Percentiles rank a stretch among this genome's conserved stretches.
Evolutionary conservation across 1,140 invertebrate genomes (phyloP).

Genomic region (Steinernema khuongi): DNA sequence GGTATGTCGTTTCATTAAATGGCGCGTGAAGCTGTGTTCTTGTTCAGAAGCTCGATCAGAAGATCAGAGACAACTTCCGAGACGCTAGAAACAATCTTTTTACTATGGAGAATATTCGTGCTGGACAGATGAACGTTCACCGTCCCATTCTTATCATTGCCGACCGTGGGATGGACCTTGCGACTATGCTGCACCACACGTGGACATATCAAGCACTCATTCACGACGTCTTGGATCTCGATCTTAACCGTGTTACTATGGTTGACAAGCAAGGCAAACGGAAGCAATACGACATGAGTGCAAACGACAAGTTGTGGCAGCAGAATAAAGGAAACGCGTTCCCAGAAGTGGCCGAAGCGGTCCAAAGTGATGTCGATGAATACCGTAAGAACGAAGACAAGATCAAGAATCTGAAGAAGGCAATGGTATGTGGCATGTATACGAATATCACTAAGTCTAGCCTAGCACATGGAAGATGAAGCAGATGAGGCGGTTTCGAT

Average conservation of each 20-base stretch:
- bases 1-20: constrained; percentile 34
- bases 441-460: background rate
- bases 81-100: constrained; percentile 94
- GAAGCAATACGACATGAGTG: constrained; percentile 82
- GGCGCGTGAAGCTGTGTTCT: background rate
- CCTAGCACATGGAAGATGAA: constrained; percentile 50
- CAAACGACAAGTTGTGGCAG: constrained; percentile 82
- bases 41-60: constrained; percentile 80
- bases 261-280: constrained; percentile 69
- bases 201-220: constrained; percentile 98
- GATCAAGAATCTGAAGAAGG: constrained; percentile 84
- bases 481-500: constrained; percentile 66
- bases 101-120: constrained; percentile 65
- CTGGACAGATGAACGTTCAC: constrained; percentile 49
- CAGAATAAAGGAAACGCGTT: constrained; percentile 86
- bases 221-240: constrained; percentile 70
- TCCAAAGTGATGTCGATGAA: constrained; percentile 92
- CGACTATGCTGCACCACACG: constrained; percentile 93
- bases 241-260: constrained; percentile 78
- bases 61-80: constrained; percentile 88
- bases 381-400: constrained; percentile 89
- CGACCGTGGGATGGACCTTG: constrained; percentile 91
- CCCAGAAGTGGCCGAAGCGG: constrained; percentile 91
- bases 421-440: constrained; percentile 67
- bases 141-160: constrained; percentile 72